These are phyloP conservation scores for Diglossa cyanea DNA, from an alignment of 2,797 vertebrate species.

Conservation along the genomic window DNA sequence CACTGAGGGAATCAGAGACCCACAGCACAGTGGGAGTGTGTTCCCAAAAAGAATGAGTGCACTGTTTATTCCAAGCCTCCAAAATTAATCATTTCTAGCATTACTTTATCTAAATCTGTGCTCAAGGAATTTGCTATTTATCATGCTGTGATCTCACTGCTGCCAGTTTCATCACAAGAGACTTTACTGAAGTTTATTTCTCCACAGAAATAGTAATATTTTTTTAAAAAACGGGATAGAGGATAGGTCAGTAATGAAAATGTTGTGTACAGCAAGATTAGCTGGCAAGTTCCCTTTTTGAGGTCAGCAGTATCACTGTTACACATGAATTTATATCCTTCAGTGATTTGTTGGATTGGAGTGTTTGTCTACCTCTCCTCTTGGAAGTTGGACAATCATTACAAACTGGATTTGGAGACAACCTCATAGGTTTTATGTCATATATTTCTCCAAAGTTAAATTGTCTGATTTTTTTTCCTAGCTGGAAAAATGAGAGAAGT, in stretches of 20 bases:
- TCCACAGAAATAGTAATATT: background rate
- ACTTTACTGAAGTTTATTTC: background rate
- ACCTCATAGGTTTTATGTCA: background rate
- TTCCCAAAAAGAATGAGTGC: background rate
- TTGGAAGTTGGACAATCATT: background rate
- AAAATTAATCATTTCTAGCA: background rate
- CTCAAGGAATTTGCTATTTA: background rate
- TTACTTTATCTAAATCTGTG: background rate
- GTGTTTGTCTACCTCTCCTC: background rate
- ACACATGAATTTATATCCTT: background rate
- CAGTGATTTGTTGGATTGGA: background rate
- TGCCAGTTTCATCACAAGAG: background rate
- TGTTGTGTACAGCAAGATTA: background rate
- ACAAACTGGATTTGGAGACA: background rate
- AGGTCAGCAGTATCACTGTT: background rate
- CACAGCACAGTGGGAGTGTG: background rate
- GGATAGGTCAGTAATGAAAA: background rate
- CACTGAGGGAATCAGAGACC: background rate
- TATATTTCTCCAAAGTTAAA: background rate
- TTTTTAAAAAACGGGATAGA: fast-evolving
- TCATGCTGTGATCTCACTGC: background rate
- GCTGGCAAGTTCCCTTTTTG: background rate
- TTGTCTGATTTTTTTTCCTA: background rate
- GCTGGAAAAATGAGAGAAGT: background rate
- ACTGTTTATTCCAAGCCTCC: background rate